Conservation (phyloP, 2,888 invertebrate species). For the Cyaniris semiargus region DNA sequence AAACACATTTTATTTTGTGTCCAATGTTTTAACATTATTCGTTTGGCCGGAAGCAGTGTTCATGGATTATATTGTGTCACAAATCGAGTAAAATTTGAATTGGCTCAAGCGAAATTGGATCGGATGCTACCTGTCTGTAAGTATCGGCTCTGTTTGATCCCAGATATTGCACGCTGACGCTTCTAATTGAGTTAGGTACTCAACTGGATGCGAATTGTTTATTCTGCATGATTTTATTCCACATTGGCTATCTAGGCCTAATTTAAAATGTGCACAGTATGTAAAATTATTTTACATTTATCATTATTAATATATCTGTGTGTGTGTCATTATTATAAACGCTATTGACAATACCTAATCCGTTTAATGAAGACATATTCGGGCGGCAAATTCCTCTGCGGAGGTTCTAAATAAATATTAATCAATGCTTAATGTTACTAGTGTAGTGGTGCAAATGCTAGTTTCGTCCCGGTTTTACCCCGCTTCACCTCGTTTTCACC, state of each 20-base stretch:
- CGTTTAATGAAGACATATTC: neutral
- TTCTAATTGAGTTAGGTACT: neutral
- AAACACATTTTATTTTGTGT: neutral
- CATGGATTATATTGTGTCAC: neutral
- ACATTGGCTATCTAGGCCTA: neutral
- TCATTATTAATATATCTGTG: neutral
- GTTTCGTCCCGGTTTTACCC: neutral
- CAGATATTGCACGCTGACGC: constrained; percentile 2
- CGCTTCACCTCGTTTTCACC: neutral
- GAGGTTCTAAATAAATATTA: neutral
- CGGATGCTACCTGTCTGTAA: neutral
- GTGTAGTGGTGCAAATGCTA: neutral
- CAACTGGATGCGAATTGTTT: neutral
- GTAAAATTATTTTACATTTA: neutral
- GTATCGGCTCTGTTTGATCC: neutral
- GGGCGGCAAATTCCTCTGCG: neutral
- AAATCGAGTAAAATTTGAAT: neutral
- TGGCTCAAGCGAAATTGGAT: constrained; percentile 5
- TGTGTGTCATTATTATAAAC: neutral
- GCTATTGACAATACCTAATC: neutral
- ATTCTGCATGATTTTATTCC: neutral
- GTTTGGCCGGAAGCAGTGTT: neutral
- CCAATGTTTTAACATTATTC: neutral
- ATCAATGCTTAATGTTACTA: neutral
- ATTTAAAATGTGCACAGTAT: neutral